These are phyloP conservation scores for Neolamprologus tretocephalus DNA, from an alignment of 2,113 vertebrate species.

Conservation along the genomic window DNA sequence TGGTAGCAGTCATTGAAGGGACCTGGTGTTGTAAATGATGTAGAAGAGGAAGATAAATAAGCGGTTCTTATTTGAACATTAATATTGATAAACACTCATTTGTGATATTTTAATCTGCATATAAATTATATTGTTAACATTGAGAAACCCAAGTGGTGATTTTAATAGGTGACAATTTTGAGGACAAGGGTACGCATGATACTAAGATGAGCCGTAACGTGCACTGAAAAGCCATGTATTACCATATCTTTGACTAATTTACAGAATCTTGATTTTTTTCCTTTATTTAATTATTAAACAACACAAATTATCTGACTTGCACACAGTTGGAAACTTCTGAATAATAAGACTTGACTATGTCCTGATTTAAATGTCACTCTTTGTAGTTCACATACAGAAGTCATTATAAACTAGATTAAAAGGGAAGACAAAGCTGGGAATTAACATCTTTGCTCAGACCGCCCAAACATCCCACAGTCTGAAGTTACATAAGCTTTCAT, in stretches of 20 bases:
- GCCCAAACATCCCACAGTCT: not conserved
- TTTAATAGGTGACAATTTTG: not conserved
- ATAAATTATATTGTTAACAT: not conserved
- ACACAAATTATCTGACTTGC: not conserved
- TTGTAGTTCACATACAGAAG: constrained; percentile 19
- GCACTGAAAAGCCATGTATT: not conserved
- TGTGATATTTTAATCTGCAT: not conserved
- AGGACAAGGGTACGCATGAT: not conserved
- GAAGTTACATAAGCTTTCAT: not conserved
- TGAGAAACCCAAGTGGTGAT: not conserved
- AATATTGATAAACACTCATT: not conserved
- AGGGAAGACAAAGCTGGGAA: not conserved
- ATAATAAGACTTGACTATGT: not conserved
- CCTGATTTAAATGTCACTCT: not conserved
- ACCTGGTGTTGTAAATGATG: constrained; percentile 64
- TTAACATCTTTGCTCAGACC: not conserved
- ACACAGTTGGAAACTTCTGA: not conserved
- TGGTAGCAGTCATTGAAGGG: constrained; percentile 93
- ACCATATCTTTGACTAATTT: not conserved
- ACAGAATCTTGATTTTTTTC: not conserved
- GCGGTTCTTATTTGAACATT: not conserved
- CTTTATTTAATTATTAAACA: not conserved
- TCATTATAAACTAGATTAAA: constrained; percentile 12
- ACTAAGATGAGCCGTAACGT: not conserved
- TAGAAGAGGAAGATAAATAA: not conserved